These are phyloP conservation scores for Xestia rhomboidea DNA, from an alignment of 2,888 invertebrate genomes.

Conservation along the genomic window DNA sequence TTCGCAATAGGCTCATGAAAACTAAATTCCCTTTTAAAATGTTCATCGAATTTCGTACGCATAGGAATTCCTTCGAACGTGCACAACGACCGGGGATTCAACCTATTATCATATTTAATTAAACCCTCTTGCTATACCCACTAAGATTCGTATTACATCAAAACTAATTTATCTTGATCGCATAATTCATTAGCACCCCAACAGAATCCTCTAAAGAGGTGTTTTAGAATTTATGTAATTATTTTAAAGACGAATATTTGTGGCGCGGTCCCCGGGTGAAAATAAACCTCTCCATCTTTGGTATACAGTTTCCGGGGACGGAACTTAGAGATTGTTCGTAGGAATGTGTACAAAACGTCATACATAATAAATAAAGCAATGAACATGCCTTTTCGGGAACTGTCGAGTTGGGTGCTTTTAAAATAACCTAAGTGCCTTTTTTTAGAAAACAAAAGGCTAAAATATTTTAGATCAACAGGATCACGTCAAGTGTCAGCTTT, in stretches of 20 bases:
- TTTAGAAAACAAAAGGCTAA: background rate
- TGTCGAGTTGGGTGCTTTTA: background rate
- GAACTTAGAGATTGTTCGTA: slow-evolving; percentile 27
- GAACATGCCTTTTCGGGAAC: background rate
- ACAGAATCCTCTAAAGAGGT: slow-evolving; percentile 52
- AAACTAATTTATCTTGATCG: slow-evolving; percentile 65
- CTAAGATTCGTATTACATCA: slow-evolving; percentile 63
- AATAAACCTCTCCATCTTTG: slow-evolving; percentile 37
- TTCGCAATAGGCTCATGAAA: slow-evolving; percentile 48
- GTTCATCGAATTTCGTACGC: slow-evolving; percentile 59
- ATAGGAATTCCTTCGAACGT: slow-evolving; percentile 56
- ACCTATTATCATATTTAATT: slow-evolving; percentile 65
- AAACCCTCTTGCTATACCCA: slow-evolving; percentile 46
- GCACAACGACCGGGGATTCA: slow-evolving; percentile 40
- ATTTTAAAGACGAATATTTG: slow-evolving; percentile 58
- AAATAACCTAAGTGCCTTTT: slow-evolving; percentile 2
- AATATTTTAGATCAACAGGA: background rate
- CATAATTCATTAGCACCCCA: slow-evolving; percentile 59
- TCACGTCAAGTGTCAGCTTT: background rate
- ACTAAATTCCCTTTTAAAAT: slow-evolving; percentile 50
- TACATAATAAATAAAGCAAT: slow-evolving; percentile 9
- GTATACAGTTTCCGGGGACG: slow-evolving; percentile 11
- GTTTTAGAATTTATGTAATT: slow-evolving; percentile 63
- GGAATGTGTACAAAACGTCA: background rate
- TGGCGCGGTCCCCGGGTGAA: slow-evolving; percentile 10